Evolutionary conservation across 2,797 vertebrate species (phyloP), one percentile per base, ranked within the genome.

Genomic region (Florisuga fusca): DNA sequence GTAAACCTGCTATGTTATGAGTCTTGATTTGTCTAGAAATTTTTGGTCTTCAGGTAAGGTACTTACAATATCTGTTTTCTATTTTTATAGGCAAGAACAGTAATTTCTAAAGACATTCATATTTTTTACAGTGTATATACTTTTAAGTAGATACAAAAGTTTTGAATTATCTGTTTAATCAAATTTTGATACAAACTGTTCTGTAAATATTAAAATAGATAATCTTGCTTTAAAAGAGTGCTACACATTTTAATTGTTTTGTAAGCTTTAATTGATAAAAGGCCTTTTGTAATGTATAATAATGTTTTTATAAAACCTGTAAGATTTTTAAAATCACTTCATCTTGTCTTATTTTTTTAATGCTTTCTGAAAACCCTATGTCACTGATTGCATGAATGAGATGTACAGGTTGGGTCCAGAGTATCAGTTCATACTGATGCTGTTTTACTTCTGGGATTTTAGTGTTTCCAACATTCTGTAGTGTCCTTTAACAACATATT

Each of bases 241-340:
- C 91, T 95, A 43, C 53, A 27, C 34, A 63, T 95, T 97, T 92
- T 87, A 96, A 89, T 48, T 63, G 71, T 89, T 97, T 97, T 95
- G 79, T 95, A 96, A 84, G 55, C 53, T 90, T 92, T 31, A 90
- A 87, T 90, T 95, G 78, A 27, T 61, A 78, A 78, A 84, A 62
- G 50, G 23, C 54, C 90, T 96, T 87, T 97, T 96, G 82, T 87
- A 74, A 76, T 96, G 73, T 95, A 81, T 72, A 57, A 83, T 79
- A 72, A 93, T 36, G 9, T 93, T 98, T 93, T 96, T 97, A 97
- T 97, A 97, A 98, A 98, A 66, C 31, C 38, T 88, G 55, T n/a
- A 58, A 71, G 81, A 62, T 80, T 95, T 96, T 86, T 76, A 23
- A 95, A 96, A 74, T 66, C 38, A 67, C 6, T 29, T 81, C 48